Percentiles rank a stretch among this genome's conserved stretches.
Conservation (phyloP, 2,888 invertebrate genomes). For the Lampropteryx suffumata region DNA sequence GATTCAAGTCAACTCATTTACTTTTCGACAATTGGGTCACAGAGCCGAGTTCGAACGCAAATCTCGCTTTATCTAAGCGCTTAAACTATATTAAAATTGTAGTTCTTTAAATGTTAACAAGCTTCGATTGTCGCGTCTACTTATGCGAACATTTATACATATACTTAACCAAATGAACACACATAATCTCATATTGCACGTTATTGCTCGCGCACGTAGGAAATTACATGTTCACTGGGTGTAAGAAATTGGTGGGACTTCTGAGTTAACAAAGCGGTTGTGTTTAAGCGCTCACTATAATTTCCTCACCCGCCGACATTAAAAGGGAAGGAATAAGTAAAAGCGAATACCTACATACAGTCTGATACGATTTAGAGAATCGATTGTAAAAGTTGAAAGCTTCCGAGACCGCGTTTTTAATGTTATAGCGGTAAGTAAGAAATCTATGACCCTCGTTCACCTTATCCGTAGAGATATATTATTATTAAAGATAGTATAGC, state of each 20-base stretch:
- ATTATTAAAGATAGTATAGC: no score
- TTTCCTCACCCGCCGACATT: slow-evolving; percentile 38
- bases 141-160: slow-evolving; percentile 2
- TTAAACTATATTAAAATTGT: no score
- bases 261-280: slow-evolving; percentile 45
- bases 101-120: neutral
- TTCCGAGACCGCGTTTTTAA: no score
- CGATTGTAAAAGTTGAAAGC: no score
- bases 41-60: no score
- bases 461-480: no score
- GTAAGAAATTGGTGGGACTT: slow-evolving; percentile 42
- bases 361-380: neutral
- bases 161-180: slow-evolving; percentile 16
- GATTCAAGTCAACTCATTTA: no score
- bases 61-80: no score
- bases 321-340: slow-evolving; percentile 20
- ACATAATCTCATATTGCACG: slow-evolving; percentile 20
- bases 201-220: slow-evolving; percentile 22
- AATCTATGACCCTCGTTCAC: no score
- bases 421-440: no score
- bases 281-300: slow-evolving; percentile 44
- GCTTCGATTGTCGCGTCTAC: slow-evolving; percentile 2
- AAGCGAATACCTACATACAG: neutral
- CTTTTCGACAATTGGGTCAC: no score
- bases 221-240: slow-evolving; percentile 38